Evolutionary conservation across 2,113 vertebrate species (phyloP), one percentile per base, ranked within the genome.

Genomic region (Varanus komodoensis): DNA sequence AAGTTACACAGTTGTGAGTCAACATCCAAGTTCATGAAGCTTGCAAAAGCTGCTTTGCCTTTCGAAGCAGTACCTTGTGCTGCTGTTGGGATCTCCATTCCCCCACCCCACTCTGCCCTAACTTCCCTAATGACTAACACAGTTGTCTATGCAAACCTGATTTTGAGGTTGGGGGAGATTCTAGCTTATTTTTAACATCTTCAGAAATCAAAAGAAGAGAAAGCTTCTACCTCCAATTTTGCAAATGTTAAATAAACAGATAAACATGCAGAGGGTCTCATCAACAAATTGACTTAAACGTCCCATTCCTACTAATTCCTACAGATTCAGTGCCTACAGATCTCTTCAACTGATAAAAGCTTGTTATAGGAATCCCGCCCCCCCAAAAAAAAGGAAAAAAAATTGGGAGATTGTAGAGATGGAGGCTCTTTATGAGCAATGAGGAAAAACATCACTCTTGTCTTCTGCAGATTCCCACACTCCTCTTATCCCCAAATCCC

Each of bases 381-480:
- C 38, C 38, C 38, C 1, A 84, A 68, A 21, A 50, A 73, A 19
- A 29, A 74, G 14, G 32, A 15, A 50, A 50, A 25, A 86, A 77
- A 74, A 44, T 25, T 69, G 61, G 50, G 78, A 87, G 57, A 81
- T 19, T 90, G 89, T 88, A 90, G 78, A 89, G 91, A 92, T 91
- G 84, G 87, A 89, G 91, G 81, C 96, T 97, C 96, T 96, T 97
- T 96, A 95, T 92, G 92, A 95, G 92, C 94, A 95, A 89, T 87
- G 95, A 92, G 90, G 96, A 97, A 97, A 97, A 96, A 96, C 97
- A 96, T 95, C 95, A 91, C 94, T 95, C 95, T 73, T 91, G 91
- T 95, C 88, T 93, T 94, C 94, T 64, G 94, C 95, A 95, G 95
- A 97, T 97, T 97, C 97, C 97, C 97, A 97, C 97, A 97, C 94